Percentiles rank a stretch among this genome's conserved stretches.
These are phyloP conservation scores for Thelaira solivaga DNA, from an alignment of 2,888 invertebrate species.

Conservation along the genomic window DNA sequence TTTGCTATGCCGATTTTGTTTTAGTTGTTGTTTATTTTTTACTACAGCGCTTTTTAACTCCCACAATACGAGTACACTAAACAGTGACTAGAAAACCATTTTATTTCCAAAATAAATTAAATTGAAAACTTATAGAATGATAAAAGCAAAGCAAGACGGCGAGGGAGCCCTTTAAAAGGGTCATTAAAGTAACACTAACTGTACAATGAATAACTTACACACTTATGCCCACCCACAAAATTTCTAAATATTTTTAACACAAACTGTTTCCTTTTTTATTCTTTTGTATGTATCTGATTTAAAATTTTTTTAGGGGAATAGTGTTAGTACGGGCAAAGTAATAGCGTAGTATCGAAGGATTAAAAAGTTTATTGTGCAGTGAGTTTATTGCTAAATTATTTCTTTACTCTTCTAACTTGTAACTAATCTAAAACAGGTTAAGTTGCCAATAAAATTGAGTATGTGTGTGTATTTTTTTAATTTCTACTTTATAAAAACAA, in stretches of 20 bases:
- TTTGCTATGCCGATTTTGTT: too few species aligned
- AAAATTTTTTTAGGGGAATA: too few species aligned
- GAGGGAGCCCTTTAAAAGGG: not conserved
- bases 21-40: not conserved
- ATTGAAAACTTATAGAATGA: slow-evolving; percentile 15
- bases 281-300: not conserved
- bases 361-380: too few species aligned
- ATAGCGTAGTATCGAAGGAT: too few species aligned
- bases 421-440: too few species aligned
- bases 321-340: too few species aligned
- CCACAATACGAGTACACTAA: not conserved
- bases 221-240: not conserved
- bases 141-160: not conserved
- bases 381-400: too few species aligned
- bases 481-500: too few species aligned
- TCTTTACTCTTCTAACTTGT: too few species aligned
- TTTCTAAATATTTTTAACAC: slow-evolving; percentile 1
- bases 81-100: not conserved
- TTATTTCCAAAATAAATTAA: slow-evolving; percentile 14
- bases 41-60: slow-evolving; percentile 2
- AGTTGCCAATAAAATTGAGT: too few species aligned
- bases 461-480: too few species aligned
- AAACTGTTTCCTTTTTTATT: not conserved
- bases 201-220: not conserved
- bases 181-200: not conserved